Evolutionary conservation across 2,113 vertebrate species (phyloP).

Genomic region (Rhinolophus ferrumequinum): DNA sequence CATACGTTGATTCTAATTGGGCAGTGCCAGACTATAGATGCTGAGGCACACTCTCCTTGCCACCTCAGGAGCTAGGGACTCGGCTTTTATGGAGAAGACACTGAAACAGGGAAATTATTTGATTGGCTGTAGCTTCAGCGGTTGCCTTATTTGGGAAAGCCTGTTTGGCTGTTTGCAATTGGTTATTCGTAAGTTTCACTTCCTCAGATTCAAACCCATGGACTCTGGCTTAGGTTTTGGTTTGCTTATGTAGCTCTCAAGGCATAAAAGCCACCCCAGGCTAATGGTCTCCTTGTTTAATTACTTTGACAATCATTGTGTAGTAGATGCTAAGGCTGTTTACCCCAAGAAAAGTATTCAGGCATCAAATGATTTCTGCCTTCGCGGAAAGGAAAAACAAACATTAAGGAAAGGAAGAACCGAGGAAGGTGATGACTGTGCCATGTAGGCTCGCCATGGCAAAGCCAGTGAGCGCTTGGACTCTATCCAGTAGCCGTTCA

Average conservation of each 20-base stretch:
- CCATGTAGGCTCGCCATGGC: not conserved
- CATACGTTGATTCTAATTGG: not conserved
- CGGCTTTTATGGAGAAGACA: not conserved
- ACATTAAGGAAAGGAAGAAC: not conserved
- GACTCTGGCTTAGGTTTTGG: not conserved
- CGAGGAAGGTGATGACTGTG: not conserved
- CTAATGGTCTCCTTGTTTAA: not conserved
- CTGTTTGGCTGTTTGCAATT: not conserved
- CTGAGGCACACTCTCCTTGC: not conserved
- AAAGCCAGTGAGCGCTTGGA: not conserved
- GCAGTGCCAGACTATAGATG: not conserved
- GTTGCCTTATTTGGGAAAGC: not conserved
- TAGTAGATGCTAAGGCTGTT: constrained; percentile 54
- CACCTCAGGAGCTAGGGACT: not conserved
- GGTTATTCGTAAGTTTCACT: not conserved
- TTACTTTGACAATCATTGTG: constrained; percentile 13
- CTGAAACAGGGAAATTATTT: not conserved
- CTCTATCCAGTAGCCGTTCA: not conserved
- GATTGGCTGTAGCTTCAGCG: not conserved
- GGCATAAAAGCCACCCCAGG: not conserved
- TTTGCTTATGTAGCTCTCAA: not conserved
- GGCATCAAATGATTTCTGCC: constrained; percentile 50
- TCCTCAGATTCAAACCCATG: not conserved
- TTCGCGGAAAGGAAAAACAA: constrained; percentile 12
- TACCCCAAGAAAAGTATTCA: constrained; percentile 30